A percentile compares a stretch with the other conserved stretches of the same genome.
Evolutionary conservation across 2,888 invertebrate species (phyloP).

Genomic region (Sthenelais limicola): DNA sequence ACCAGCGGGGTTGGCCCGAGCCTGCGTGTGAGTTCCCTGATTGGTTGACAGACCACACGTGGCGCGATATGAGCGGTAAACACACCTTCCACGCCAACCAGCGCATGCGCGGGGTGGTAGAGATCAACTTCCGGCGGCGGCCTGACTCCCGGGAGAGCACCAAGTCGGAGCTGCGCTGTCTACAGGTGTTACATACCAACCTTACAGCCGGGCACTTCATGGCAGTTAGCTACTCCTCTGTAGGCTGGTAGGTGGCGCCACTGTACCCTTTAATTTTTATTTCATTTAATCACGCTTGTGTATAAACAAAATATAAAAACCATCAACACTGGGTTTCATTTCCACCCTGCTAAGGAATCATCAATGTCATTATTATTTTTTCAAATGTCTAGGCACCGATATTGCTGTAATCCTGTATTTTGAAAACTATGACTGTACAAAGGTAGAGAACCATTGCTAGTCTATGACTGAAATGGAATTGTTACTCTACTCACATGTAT

Average conservation of each 20-base stretch:
- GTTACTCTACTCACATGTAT: too few relatives aligned
- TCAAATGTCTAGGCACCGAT: too few relatives aligned
- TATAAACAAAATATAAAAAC: too few relatives aligned
- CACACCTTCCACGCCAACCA: constrained; percentile 18
- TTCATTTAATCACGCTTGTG: too few relatives aligned
- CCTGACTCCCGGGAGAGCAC: constrained; percentile 29
- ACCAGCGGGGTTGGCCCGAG: background rate
- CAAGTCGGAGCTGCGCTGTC: constrained; percentile 33
- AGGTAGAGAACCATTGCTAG: too few relatives aligned
- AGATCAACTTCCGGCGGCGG: constrained; percentile 12
- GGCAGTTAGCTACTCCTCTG: constrained; percentile 37
- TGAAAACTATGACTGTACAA: too few relatives aligned
- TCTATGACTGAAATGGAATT: too few relatives aligned
- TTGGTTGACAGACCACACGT: constrained; percentile 29
- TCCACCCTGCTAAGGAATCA: too few relatives aligned
- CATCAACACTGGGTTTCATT: too few relatives aligned
- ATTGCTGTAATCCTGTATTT: too few relatives aligned
- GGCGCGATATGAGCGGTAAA: constrained; percentile 37
- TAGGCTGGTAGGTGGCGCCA: constrained; percentile 19
- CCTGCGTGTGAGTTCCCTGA: constrained; percentile 34
- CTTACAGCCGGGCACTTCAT: constrained; percentile 7
- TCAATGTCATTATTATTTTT: too few relatives aligned
- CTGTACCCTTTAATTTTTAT: too few relatives aligned
- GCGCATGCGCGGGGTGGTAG: background rate
- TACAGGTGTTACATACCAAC: constrained; percentile 18